phyloP scores from a whole-genome alignment of 1,140 invertebrate species.

The Chymomyza costata region DNA sequence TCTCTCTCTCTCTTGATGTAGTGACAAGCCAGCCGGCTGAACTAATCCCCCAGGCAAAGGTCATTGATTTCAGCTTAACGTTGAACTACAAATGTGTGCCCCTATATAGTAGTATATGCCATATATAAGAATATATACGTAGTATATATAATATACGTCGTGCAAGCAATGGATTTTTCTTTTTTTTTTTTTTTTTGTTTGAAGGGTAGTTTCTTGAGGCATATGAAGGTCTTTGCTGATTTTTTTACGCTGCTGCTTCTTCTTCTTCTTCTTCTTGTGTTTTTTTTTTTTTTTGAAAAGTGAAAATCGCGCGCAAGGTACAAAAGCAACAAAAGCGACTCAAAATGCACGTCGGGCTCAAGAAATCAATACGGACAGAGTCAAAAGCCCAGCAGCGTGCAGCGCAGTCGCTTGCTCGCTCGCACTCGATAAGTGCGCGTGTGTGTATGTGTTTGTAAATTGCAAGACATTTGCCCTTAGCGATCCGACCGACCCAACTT shows the following conservation, averaged over 20 bases:
- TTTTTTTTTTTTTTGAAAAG: constrained; percentile 47
- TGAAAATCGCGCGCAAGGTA: constrained; percentile 51
- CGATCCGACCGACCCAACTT: no score
- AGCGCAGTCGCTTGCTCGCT: constrained; percentile 16
- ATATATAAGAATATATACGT: no score
- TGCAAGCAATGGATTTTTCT: no score
- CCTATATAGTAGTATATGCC: no score
- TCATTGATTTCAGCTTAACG: constrained; percentile 73
- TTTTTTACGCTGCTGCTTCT: constrained; percentile 4
- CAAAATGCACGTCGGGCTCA: constrained; percentile 16
- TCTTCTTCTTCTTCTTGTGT: constrained; percentile 11
- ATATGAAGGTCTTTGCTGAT: constrained; percentile 56
- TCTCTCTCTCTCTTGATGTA: no score
- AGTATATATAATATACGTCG: no score
- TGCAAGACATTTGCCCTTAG: constrained; percentile 35
- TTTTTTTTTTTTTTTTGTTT: no score
- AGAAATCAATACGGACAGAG: constrained; percentile 53
- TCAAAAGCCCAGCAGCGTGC: constrained; percentile 25
- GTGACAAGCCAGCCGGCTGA: no score
- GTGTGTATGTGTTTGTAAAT: constrained; percentile 30
- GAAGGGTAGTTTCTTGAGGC: constrained; percentile 68
- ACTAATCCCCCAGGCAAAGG: constrained; percentile 65
- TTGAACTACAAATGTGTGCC: constrained; percentile 52
- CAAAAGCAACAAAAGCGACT: constrained; percentile 34
- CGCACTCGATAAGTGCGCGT: constrained; percentile 3